Evolutionary conservation across 1,140 invertebrate genomes (phyloP).

Genomic region (Brachionus asplanchnoidis): DNA sequence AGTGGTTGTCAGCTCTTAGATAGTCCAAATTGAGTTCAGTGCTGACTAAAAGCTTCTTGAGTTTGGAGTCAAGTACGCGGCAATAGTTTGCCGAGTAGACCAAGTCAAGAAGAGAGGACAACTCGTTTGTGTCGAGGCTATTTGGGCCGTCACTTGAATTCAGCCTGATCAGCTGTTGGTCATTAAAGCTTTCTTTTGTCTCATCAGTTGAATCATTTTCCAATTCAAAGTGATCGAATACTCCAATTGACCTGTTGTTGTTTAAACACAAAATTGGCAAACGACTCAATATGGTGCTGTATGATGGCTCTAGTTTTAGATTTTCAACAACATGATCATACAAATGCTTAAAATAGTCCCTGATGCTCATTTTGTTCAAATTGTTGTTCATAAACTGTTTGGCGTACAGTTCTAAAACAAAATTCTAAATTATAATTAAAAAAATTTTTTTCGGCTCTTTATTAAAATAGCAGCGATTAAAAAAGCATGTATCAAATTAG

Average conservation of each 20-base stretch:
- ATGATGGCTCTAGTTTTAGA: slow-evolving; percentile 7
- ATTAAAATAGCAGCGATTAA: too few relatives aligned
- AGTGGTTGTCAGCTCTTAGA: not conserved
- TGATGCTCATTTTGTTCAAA: slow-evolving; percentile 35
- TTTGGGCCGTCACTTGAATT: not conserved
- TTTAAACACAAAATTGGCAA: slow-evolving; percentile 5
- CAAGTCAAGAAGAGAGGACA: not conserved
- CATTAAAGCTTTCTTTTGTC: not conserved
- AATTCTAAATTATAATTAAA: not conserved
- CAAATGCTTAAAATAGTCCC: slow-evolving; percentile 36
- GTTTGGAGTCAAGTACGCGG: not conserved
- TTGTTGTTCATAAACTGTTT: slow-evolving; percentile 39
- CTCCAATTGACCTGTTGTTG: slow-evolving; percentile 36
- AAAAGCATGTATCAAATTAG: too few relatives aligned
- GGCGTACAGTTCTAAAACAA: slow-evolving; percentile 6
- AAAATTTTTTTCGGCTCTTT: too few relatives aligned
- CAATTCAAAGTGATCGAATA: slow-evolving; percentile 32
- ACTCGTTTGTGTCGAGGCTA: not conserved
- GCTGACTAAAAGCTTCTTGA: not conserved
- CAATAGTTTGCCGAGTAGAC: slow-evolving; percentile 11
- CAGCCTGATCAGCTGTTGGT: not conserved
- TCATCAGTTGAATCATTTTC: not conserved
- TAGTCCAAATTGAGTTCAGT: not conserved
- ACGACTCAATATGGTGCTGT: slow-evolving; percentile 31
- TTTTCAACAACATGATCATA: slow-evolving; percentile 35